Evolutionary conservation across 2,888 invertebrate genomes (phyloP).

Genomic region (Drosophila ezoana): DNA sequence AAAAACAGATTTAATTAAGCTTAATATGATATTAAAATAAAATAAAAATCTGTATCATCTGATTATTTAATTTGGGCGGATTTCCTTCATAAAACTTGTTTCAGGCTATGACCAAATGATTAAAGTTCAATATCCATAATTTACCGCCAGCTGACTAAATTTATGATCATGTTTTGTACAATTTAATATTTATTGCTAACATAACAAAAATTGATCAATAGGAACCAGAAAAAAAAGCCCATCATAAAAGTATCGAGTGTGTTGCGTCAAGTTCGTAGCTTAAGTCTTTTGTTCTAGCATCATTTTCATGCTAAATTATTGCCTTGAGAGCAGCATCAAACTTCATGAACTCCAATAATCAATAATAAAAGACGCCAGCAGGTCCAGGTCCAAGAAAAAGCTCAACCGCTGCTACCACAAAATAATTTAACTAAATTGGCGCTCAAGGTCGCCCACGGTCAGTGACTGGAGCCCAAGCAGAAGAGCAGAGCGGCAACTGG

Average conservation of each 20-base stretch:
- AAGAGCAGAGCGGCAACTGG: conserved; percentile 31
- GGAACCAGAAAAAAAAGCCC: conserved; percentile 15
- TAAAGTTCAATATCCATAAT: conserved; percentile 6
- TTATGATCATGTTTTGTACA: conserved; percentile 7
- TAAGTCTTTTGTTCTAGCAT: conserved; percentile 77
- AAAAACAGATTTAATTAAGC: neutral
- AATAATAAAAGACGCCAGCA: conserved; percentile 30
- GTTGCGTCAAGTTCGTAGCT: conserved; percentile 58
- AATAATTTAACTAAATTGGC: conserved; percentile 66
- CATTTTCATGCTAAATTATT: conserved; percentile 56
- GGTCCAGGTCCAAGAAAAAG: conserved; percentile 17
- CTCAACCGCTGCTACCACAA: conserved; percentile 40
- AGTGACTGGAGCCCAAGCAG: conserved; percentile 55
- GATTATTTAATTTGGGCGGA: neutral
- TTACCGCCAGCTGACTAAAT: conserved; percentile 10
- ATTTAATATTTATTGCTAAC: neutral
- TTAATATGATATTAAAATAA: neutral
- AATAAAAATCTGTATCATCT: neutral
- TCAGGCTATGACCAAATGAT: neutral
- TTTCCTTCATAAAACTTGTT: conserved; percentile 9
- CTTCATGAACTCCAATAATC: conserved; percentile 50
- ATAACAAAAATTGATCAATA: neutral
- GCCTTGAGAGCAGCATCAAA: conserved; percentile 55
- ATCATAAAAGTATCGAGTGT: conserved; percentile 12
- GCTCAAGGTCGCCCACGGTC: conserved; percentile 66